phyloP scores from a whole-genome alignment of 2,113 vertebrate species.

The Rostratula benghalensis region DNA sequence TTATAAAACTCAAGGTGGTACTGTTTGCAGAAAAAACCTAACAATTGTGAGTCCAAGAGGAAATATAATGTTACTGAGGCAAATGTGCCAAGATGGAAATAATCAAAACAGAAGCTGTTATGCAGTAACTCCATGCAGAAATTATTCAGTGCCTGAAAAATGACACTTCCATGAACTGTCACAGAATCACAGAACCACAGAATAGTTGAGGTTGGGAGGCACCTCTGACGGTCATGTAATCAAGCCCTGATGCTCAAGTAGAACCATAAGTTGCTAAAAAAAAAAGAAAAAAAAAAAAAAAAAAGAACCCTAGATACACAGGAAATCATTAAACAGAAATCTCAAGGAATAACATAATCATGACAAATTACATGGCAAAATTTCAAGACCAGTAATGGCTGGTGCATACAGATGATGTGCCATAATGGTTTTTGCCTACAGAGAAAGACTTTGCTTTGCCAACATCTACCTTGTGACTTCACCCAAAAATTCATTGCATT shows the following conservation, averaged over 20 bases:
- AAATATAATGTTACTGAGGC: neutral
- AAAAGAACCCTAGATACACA: neutral
- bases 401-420: neutral
- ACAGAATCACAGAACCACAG: neutral
- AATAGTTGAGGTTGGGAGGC: neutral
- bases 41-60: neutral
- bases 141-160: neutral
- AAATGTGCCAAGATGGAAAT: neutral
- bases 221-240: neutral
- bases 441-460: neutral
- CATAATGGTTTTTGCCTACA: conserved; percentile 8
- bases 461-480: neutral
- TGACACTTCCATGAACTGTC: neutral
- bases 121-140: neutral
- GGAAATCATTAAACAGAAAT: neutral
- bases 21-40: neutral
- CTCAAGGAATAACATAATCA: neutral
- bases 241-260: neutral
- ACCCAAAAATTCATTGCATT: neutral
- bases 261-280: neutral
- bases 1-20: neutral
- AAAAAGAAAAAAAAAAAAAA: neutral
- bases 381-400: conserved; percentile 10
- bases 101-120: conserved; percentile 15
- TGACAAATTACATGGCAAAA: conserved; percentile 27